Evolutionary conservation across 2,797 vertebrate genomes (phyloP).

Genomic region (Coilia nasus): DNA sequence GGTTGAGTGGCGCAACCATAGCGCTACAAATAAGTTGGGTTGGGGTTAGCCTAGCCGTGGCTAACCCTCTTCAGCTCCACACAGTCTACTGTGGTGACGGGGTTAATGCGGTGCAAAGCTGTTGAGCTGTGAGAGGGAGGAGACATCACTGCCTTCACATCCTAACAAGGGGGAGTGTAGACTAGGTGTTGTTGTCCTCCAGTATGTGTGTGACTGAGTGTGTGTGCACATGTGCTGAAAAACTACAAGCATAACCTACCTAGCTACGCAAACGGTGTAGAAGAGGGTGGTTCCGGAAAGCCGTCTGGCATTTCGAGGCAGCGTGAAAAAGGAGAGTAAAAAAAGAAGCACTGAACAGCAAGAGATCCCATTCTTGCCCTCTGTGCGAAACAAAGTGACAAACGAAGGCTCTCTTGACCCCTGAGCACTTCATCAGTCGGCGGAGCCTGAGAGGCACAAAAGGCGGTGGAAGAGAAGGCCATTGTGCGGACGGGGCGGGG

Average conservation of each 20-base stretch:
- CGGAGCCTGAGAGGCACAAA: slow-evolving; percentile 52
- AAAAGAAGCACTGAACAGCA: slow-evolving; percentile 13
- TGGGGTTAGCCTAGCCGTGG: background rate
- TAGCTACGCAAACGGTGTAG: background rate
- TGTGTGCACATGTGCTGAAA: no score
- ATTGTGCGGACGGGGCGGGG: slow-evolving; percentile 48
- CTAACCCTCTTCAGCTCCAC: background rate
- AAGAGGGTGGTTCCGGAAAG: background rate
- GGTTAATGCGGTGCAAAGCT: slow-evolving; percentile 15
- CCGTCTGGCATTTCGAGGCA: background rate
- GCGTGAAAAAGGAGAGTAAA: background rate
- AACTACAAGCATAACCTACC: slow-evolving; percentile 3
- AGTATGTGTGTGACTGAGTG: no score
- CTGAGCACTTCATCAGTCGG: slow-evolving; percentile 51
- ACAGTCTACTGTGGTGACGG: background rate
- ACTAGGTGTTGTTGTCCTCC: no score
- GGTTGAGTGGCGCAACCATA: slow-evolving; percentile 6
- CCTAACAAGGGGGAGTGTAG: background rate
- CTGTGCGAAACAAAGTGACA: slow-evolving; percentile 45
- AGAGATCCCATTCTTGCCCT: slow-evolving; percentile 7
- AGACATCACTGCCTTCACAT: slow-evolving; percentile 25
- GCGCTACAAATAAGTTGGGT: background rate
- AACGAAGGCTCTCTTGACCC: slow-evolving; percentile 54
- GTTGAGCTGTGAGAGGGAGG: slow-evolving; percentile 20
- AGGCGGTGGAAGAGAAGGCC: slow-evolving; percentile 38